Percentiles rank a stretch among this genome's conserved stretches.
Evolutionary conservation across 2,113 vertebrate species (phyloP).

Genomic region (Podiceps cristatus): DNA sequence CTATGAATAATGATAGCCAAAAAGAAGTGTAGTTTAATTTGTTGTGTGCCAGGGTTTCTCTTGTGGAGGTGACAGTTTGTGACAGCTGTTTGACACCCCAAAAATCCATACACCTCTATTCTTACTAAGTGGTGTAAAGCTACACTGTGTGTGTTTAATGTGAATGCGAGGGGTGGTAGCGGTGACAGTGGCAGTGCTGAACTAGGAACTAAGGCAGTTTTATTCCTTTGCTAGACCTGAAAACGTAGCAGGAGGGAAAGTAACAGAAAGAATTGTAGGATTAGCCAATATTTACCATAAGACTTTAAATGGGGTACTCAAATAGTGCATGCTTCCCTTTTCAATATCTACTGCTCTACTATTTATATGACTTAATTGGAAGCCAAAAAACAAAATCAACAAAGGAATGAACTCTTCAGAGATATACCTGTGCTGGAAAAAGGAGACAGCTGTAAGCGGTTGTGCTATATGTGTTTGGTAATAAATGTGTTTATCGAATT

Average conservation of each 20-base stretch:
- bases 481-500: constrained; percentile 44
- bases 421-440: constrained; percentile 23
- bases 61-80: constrained; percentile 81
- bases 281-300: constrained; percentile 35
- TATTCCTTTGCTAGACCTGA: constrained; percentile 16
- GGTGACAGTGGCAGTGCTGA: not conserved
- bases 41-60: constrained; percentile 76
- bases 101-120: constrained; percentile 78
- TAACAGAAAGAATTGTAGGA: constrained; percentile 3
- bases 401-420: constrained; percentile 3
- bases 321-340: not conserved
- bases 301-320: constrained; percentile 31
- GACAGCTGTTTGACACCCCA: constrained; percentile 83
- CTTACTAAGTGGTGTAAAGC: constrained; percentile 73
- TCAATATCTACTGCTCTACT: not conserved
- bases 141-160: constrained; percentile 2
- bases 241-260: constrained; percentile 17
- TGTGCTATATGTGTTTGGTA: not conserved
- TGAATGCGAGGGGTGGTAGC: not conserved
- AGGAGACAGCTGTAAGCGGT: not conserved
- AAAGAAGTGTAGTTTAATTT: constrained; percentile 82
- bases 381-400: constrained; percentile 16
- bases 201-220: constrained; percentile 17
- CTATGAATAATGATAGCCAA: constrained; percentile 82
- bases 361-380: constrained; percentile 34